These are phyloP conservation scores for Drosophila quasianomalipes DNA, from an alignment of 2,888 invertebrate genomes.

Conservation along the genomic window DNA sequence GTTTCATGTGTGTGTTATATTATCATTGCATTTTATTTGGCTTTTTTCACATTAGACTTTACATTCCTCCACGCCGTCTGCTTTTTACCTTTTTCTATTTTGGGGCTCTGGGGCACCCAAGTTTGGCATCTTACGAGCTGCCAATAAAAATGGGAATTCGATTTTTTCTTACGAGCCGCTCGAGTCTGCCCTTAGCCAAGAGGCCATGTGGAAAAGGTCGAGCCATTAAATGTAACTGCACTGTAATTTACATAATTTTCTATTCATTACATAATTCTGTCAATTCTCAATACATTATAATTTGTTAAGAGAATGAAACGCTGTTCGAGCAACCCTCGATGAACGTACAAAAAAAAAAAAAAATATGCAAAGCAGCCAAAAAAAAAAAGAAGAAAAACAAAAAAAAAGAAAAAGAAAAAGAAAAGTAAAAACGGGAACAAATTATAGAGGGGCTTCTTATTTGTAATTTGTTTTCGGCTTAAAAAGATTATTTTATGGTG, in stretches of 20 bases:
- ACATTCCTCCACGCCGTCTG: slow-evolving; percentile 3
- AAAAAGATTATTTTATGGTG: slow-evolving; percentile 79
- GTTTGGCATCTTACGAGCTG: slow-evolving; percentile 36
- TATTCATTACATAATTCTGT: slow-evolving; percentile 85
- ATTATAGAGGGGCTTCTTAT: slow-evolving; percentile 60
- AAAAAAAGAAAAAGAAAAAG: slow-evolving; percentile 7
- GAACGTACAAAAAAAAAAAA: slow-evolving; percentile 13
- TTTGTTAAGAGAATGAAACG: slow-evolving; percentile 69
- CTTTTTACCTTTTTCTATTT: slow-evolving; percentile 19
- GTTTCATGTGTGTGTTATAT: background rate
- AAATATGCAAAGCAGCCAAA: slow-evolving; percentile 52
- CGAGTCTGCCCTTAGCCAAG: slow-evolving; percentile 31
- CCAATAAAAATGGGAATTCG: slow-evolving; percentile 63
- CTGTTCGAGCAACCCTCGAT: slow-evolving; percentile 43
- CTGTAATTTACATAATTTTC: slow-evolving; percentile 85
- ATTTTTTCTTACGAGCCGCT: slow-evolving; percentile 42
- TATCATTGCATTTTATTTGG: slow-evolving; percentile 46
- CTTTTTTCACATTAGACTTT: slow-evolving; percentile 9
- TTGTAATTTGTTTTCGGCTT: slow-evolving; percentile 79
- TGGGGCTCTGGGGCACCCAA: slow-evolving; percentile 9
- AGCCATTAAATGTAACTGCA: slow-evolving; percentile 84
- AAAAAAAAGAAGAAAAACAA: slow-evolving; percentile 19
- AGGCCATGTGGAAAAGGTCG: slow-evolving; percentile 62
- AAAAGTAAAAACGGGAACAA: slow-evolving; percentile 53
- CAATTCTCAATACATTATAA: slow-evolving; percentile 84